Evolutionary conservation across 2,113 vertebrate species (phyloP).

Genomic region (Tenebrosternarchus preto): DNA sequence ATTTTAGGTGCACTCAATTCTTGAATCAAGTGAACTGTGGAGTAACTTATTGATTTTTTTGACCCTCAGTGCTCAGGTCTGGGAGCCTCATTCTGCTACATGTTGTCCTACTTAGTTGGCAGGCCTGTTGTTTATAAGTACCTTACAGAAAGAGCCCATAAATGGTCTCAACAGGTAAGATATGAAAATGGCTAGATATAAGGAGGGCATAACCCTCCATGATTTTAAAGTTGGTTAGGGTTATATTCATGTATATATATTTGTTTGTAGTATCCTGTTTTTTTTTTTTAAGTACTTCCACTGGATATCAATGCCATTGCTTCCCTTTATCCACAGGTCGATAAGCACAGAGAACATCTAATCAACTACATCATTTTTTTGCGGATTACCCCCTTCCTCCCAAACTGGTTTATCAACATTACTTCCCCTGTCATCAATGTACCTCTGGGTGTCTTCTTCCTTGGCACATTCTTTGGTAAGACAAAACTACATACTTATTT

Average conservation of each 20-base stretch:
- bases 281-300: background rate
- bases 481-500: background rate
- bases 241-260: background rate
- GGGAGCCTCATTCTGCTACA: constrained; percentile 95
- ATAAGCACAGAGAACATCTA: constrained; percentile 93
- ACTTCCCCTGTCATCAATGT: constrained; percentile 97
- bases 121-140: constrained; percentile 95
- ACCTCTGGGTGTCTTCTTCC: constrained; percentile 94
- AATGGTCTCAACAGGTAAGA: constrained; percentile 95
- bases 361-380: constrained; percentile 99
- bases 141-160: constrained; percentile 91
- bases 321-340: constrained; percentile 79
- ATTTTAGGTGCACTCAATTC: no score
- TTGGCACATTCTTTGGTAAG: constrained; percentile 97
- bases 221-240: background rate
- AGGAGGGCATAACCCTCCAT: background rate
- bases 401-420: constrained; percentile 99
- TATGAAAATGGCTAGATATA: background rate
- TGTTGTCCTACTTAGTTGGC: constrained; percentile 96
- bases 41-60: constrained; percentile 33
- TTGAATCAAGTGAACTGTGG: background rate
- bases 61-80: constrained; percentile 89
- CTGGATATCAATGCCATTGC: background rate
- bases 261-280: background rate
- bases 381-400: constrained; percentile 98